Conservation (phyloP, 2,113 vertebrate genomes). For the Anoura caudifer region DNA sequence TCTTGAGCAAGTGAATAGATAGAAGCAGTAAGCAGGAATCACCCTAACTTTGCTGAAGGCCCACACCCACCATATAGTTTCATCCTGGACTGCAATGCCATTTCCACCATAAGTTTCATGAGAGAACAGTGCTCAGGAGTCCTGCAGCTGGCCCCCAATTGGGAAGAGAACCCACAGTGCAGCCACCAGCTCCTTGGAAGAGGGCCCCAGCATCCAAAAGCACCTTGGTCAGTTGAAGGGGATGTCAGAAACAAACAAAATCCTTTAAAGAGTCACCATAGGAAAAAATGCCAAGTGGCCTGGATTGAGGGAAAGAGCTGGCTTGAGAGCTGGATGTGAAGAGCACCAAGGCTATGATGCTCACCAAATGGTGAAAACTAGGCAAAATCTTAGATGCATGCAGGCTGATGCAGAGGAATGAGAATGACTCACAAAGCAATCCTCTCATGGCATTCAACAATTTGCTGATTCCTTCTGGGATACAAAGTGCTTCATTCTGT, state of each 20-base stretch:
- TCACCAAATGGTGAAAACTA: not conserved
- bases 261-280: not conserved
- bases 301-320: not conserved
- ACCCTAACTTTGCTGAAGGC: not conserved
- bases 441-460: not conserved
- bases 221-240: not conserved
- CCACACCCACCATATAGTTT: not conserved
- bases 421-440: not conserved
- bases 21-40: not conserved
- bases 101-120: not conserved
- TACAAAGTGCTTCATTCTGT: not conserved
- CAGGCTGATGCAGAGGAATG: not conserved
- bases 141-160: not conserved
- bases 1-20: not conserved
- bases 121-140: not conserved
- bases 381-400: not conserved
- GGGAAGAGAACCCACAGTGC: not conserved
- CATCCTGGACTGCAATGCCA: too few relatives aligned
- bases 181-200: not conserved
- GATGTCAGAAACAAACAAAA: not conserved
- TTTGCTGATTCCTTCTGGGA: not conserved
- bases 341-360: fast-evolving
- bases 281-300: not conserved
- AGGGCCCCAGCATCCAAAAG: not conserved
- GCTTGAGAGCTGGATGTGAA: not conserved